These are phyloP conservation scores for Diuraphis noxia DNA, from an alignment of 1,140 invertebrate genomes.

Conservation along the genomic window DNA sequence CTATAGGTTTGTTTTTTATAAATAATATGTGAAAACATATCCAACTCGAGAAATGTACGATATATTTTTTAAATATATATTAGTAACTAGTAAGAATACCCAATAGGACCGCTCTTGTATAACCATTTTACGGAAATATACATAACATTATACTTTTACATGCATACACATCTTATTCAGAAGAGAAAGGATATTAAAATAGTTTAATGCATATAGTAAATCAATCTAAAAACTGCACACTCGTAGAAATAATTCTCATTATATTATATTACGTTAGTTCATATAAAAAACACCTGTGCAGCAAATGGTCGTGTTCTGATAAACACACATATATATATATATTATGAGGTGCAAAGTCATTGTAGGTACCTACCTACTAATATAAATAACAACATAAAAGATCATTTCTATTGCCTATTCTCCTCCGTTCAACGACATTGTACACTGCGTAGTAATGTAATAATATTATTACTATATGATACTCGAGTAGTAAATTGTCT, in stretches of 20 bases:
- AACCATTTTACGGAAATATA: neutral
- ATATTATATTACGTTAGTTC: neutral
- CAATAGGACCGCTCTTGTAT: neutral
- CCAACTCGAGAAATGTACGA: neutral
- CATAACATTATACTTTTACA: neutral
- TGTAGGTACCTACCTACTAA: neutral
- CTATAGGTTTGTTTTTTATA: neutral
- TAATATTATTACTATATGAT: neutral
- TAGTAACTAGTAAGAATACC: neutral
- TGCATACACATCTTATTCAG: neutral
- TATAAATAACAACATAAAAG: neutral
- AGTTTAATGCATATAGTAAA: neutral
- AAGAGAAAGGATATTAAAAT: neutral
- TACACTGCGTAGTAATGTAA: neutral
- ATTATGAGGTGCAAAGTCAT: slow-evolving; percentile 21
- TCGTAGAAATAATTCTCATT: neutral
- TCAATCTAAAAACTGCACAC: neutral
- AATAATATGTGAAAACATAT: neutral
- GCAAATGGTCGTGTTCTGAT: neutral
- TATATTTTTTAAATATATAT: neutral
- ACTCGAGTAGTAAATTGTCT: neutral
- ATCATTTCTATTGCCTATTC: neutral
- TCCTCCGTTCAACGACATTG: neutral
- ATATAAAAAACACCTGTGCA: neutral
- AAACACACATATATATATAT: neutral